These are phyloP conservation scores for Ornithoptera alexandrae DNA, from an alignment of 2,888 invertebrate species.

Conservation along the genomic window DNA sequence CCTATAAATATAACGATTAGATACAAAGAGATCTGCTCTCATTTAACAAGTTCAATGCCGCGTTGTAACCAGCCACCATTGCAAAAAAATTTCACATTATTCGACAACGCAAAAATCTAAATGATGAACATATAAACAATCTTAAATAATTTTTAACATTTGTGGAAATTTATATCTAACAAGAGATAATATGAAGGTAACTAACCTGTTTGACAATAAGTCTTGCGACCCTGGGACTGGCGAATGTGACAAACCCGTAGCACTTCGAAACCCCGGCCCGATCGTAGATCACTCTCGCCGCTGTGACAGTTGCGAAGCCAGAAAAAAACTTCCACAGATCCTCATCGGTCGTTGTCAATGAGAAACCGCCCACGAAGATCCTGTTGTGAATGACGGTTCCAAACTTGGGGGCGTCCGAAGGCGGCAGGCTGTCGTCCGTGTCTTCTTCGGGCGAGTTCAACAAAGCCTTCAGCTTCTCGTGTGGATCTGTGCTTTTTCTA, in stretches of 20 bases:
- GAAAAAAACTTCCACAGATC: conserved; percentile 96
- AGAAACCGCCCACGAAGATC: conserved; percentile 98
- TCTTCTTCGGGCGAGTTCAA: conserved; percentile 71
- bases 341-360: conserved; percentile 94
- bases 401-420: conserved; percentile 79
- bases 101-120: no score
- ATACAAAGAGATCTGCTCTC: conserved; percentile 9
- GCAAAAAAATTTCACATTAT: conserved; percentile 1
- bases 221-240: conserved; percentile 73
- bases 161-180: no score
- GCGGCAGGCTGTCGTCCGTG: conserved; percentile 68
- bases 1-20: conserved; percentile 21
- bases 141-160: no score
- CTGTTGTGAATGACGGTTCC: conserved; percentile 95
- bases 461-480: conserved; percentile 70
- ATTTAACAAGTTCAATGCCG: conserved; percentile 24
- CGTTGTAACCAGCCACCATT: conserved; percentile 11
- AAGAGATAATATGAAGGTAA: conserved; percentile 1
- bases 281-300: conserved; percentile 96
- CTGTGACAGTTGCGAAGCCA: conserved; percentile 92
- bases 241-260: conserved; percentile 89
- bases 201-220: conserved; percentile 76
- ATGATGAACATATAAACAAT: no score
- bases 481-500: conserved; percentile 68
- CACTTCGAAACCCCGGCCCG: conserved; percentile 97